phyloP scores from a whole-genome alignment of 1,140 invertebrate genomes.

The Bombus huntii region DNA sequence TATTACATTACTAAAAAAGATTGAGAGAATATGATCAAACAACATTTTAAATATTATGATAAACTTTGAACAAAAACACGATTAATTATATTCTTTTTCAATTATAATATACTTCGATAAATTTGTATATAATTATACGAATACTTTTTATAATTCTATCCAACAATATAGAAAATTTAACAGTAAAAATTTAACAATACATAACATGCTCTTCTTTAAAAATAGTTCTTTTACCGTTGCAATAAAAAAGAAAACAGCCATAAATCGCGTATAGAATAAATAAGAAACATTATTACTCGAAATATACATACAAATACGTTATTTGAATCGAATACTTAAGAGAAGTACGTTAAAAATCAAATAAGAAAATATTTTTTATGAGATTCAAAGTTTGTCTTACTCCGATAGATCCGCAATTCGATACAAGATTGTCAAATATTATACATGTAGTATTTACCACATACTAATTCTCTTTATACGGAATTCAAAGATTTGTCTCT shows the following conservation, averaged over 20 bases:
- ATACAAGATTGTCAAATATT: neutral
- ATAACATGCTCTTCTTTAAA: neutral
- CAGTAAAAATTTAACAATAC: slow-evolving; percentile 22
- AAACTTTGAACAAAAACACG: slow-evolving; percentile 4
- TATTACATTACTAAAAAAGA: neutral
- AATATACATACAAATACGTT: neutral
- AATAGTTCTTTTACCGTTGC: neutral
- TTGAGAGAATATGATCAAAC: neutral
- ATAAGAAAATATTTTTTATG: neutral
- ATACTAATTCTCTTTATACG: neutral
- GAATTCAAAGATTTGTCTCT: neutral
- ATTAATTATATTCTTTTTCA: neutral
- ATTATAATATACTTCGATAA: neutral
- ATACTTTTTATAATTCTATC: slow-evolving; percentile 10
- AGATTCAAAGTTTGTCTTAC: neutral
- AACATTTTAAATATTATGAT: neutral
- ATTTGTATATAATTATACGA: neutral
- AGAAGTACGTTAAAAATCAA: neutral
- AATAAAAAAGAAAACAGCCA: neutral
- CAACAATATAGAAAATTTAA: slow-evolving; percentile 17
- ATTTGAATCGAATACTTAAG: neutral
- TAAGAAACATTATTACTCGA: neutral
- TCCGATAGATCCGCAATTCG: neutral
- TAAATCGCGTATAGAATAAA: slow-evolving; percentile 5
- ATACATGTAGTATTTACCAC: neutral